Base-by-base conservation (phyloP, 2,113 vertebrate genomes). In the Petromus typicus region DNA sequence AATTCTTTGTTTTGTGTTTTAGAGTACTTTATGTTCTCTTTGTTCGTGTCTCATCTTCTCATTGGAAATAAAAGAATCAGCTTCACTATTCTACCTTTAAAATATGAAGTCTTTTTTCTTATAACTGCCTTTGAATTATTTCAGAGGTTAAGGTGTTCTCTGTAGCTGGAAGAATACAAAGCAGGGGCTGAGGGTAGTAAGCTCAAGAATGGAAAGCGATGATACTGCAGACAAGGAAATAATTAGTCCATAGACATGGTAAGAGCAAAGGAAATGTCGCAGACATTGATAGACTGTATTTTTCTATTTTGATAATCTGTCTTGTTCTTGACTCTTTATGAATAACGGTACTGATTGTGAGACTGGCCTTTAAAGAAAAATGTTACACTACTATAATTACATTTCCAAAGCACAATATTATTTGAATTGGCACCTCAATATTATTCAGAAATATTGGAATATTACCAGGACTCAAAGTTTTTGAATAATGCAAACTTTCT, bases 371-470 rank as follows among this genome's bases (percentile, higher is more conserved):
- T 95, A 66, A 34, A 66, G 86, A 88, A 94, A 90, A 97, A 94
- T 82, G 71, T 73, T 93, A 83, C 5, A 51, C 57, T 95, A 54
- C 54, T 93, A 45, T 90, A 95, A 97, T 95, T 92, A 51, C 56
- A 88, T 89, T 93, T 95, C 48, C 71, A 32, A 90, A 40, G 37
- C n/a, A 93, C 17, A 79, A 30, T 85, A 89, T 94, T 90, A 67
- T 96, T 92, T 95, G 69, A 94, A 89, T 61, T 89, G 71, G 23
- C n/a, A 71, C 34, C 56, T 91, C 40, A 61, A 18, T 95, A 86
- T 92, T 96, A 92, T 90, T 92, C 89, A 96, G 95, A 90, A n/a
- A 80, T 84, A 86, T 37, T 92, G 0, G 67, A 85, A 83, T 95
- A 90, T 95, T 95, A 90, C 66, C 48, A 82, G 81, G 88, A 89